Evolutionary conservation across 2,888 invertebrate species (phyloP), one percentile per base, ranked within the genome.

Genomic region (Cordilura impudica): DNA sequence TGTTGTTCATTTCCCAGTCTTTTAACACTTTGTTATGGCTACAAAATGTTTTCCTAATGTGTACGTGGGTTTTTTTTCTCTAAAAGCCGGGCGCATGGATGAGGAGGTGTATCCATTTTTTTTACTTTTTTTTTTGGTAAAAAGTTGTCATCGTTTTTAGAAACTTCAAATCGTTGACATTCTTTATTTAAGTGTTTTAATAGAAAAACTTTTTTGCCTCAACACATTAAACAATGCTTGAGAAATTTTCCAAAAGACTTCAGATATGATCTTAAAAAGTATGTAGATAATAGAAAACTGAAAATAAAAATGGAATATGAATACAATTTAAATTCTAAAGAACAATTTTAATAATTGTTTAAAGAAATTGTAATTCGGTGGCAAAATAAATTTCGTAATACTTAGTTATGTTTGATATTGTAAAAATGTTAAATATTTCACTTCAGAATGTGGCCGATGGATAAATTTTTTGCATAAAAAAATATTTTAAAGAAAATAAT

Each of bases 161-260:
- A 2, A 69, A 70, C 75, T 63, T 56, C 16, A 51, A 69, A 49
- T 63, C 49, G 39, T 23, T 58, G 18, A 51, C 66, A 39, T 29
- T 45, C 26, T 54, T 60, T 71, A 21, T 49, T 12, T 39, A 35
- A 45, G 47, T 69, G 16, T 47, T 66, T 53, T 43, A 43, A 70
- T 70, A 53, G 53, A 69, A 74, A 70, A 78, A 65, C 14, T 65
- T 70, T 65, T 65, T 53, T 58, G n/a, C 8, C 31, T 16, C 51
- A 39, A 43, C 16, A 45, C 51, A 63, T 65, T 58, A 39, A 39
- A 65, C 65, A 6, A 51, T 60, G 66, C 60, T 35, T 60, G 31
- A 31, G 66, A 18, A 45, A 4, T 49, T 23, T 61, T 16, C 16
- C 8, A 8, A 39, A 39, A n/a, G n/a, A 39, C n/a, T n/a, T n/a